A percentile compares a stretch with the other conserved stretches of the same genome.
These are phyloP conservation scores for Malurus elegans DNA, from an alignment of 2,113 vertebrate species.

Conservation along the genomic window DNA sequence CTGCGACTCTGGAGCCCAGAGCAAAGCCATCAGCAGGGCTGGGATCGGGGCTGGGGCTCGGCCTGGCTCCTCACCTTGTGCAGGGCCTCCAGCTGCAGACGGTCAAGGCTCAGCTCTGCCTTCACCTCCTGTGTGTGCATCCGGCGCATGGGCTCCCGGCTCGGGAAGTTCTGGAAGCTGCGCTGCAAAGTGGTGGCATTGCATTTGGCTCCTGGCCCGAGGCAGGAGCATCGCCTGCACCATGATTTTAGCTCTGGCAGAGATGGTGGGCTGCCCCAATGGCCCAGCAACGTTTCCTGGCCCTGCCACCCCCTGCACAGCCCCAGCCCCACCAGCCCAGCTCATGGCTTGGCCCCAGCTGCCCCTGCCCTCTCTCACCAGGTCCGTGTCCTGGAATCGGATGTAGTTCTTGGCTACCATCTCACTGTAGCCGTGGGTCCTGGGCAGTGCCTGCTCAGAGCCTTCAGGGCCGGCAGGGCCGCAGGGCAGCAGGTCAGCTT, in stretches of 20 bases:
- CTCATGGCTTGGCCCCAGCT: fast-evolving
- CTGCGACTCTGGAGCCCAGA: fast-evolving
- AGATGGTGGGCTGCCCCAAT: fast-evolving
- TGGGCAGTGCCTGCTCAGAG: neutral
- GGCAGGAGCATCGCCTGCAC: fast-evolving
- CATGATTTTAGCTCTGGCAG: fast-evolving
- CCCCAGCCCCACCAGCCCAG: neutral
- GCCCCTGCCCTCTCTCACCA: constrained; percentile 72
- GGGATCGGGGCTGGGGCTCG: neutral
- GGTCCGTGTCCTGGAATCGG: constrained; percentile 79
- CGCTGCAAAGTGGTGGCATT: constrained; percentile 44
- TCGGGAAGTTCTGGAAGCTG: constrained; percentile 70
- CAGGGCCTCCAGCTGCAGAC: constrained; percentile 83
- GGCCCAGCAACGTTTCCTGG: fast-evolving
- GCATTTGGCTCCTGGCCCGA: fast-evolving
- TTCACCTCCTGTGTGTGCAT: constrained; percentile 79
- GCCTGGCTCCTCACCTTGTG: constrained; percentile 80
- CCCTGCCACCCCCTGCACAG: neutral
- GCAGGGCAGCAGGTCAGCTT: constrained; percentile 77
- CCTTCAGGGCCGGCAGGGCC: neutral
- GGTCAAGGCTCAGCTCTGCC: constrained; percentile 76
- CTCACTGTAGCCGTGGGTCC: constrained; percentile 76
- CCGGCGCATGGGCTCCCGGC: constrained; percentile 76
- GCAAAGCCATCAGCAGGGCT: neutral
- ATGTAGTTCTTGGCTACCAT: constrained; percentile 79